These are phyloP conservation scores for Saccostrea echinata DNA, from an alignment of 1,140 invertebrate species.

Conservation along the genomic window DNA sequence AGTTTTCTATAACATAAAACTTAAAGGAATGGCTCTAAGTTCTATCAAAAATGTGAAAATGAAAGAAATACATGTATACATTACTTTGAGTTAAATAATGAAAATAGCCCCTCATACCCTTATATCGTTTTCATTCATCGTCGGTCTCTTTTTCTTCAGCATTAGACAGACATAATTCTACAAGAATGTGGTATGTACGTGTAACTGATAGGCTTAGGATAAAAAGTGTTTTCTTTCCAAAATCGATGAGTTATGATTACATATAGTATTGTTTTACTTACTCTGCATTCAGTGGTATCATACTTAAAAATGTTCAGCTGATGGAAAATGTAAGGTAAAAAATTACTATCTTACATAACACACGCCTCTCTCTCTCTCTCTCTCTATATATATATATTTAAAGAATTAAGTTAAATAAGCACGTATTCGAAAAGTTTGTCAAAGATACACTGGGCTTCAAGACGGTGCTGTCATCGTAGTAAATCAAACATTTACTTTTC, in stretches of 20 bases:
- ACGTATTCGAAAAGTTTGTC: background rate
- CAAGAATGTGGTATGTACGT: background rate
- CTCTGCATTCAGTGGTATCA: background rate
- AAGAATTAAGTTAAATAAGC: background rate
- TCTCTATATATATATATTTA: background rate
- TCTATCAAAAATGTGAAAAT: no score
- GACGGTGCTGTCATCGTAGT: background rate
- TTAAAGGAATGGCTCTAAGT: background rate
- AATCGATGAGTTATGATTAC: background rate
- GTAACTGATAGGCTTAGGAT: background rate
- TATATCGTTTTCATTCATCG: background rate
- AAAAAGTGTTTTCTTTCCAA: background rate
- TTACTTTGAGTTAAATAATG: no score
- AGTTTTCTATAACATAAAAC: background rate
- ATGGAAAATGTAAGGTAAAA: background rate
- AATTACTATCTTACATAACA: background rate
- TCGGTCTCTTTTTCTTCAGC: background rate
- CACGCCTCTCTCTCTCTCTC: no score
- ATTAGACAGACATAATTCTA: background rate
- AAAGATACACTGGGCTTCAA: background rate
- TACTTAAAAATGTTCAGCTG: constrained; percentile 17
- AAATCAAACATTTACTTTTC: constrained; percentile 23
- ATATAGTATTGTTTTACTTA: background rate
- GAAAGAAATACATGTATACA: no score
- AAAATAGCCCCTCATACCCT: background rate